A percentile compares a stretch with the other conserved stretches of the same genome.
Evolutionary conservation across 2,888 invertebrate genomes (phyloP).

Genomic region (Chrysolina americana): DNA sequence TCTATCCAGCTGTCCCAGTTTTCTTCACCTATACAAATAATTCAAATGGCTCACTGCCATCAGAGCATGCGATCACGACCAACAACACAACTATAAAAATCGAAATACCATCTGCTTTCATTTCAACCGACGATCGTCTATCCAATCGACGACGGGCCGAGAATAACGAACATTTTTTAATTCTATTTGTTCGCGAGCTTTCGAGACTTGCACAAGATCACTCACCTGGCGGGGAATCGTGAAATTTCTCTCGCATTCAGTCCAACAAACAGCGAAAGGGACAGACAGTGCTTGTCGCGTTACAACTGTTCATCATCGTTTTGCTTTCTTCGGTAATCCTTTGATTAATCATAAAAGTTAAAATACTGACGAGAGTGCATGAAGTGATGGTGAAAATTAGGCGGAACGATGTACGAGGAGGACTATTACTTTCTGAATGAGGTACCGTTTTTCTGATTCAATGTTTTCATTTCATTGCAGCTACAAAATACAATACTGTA

Average conservation of each 20-base stretch:
- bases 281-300: conserved; percentile 1
- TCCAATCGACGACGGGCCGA: not conserved
- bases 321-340: not conserved
- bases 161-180: not conserved
- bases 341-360: not conserved
- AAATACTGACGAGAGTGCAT: not conserved
- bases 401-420: not conserved
- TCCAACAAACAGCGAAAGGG: conserved; percentile 1
- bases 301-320: not conserved
- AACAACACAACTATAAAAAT: conserved; percentile 14
- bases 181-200: conserved; percentile 15
- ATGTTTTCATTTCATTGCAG: no score
- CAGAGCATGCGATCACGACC: conserved; percentile 24
- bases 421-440: conserved; percentile 10
- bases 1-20: no score
- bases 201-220: conserved; percentile 29
- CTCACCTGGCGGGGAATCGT: conserved; percentile 32
- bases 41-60: not conserved
- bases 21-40: no score
- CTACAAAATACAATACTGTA: no score
- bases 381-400: conserved; percentile 3
- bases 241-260: conserved; percentile 32
- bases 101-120: conserved; percentile 32
- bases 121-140: conserved; percentile 26
- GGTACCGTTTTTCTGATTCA: not conserved